Evolutionary conservation across 2,888 invertebrate genomes (phyloP).

Genomic region (Cantharis lateralis): DNA sequence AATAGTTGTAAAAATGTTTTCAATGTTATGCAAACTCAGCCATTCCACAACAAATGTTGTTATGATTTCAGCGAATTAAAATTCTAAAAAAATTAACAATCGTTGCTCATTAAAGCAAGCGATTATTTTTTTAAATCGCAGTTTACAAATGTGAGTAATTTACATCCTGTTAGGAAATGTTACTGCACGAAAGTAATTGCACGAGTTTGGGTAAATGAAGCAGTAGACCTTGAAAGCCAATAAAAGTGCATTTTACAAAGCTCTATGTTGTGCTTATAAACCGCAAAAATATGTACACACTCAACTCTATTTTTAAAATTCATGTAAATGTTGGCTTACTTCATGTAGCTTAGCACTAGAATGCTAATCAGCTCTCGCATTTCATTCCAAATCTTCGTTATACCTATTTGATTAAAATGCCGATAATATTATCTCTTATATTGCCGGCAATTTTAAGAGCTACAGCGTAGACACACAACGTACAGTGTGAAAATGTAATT

Average conservation of each 20-base stretch:
- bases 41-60: background rate
- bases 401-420: too few relatives aligned
- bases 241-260: constrained; percentile 10
- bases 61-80: background rate
- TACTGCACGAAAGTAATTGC: background rate
- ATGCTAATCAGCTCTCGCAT: too few relatives aligned
- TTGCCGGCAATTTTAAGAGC: too few relatives aligned
- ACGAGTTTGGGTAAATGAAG: constrained; percentile 15
- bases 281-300: background rate
- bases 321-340: background rate
- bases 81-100: background rate
- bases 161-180: constrained; percentile 13
- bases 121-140: background rate
- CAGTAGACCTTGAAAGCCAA: constrained; percentile 11
- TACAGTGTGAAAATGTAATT: too few relatives aligned
- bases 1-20: background rate
- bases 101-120: background rate
- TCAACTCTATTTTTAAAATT: background rate
- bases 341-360: too few relatives aligned
- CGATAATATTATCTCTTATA: too few relatives aligned
- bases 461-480: too few relatives aligned
- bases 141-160: background rate
- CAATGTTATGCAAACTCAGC: background rate
- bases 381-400: too few relatives aligned
- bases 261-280: background rate